Conservation (phyloP, 1,140 invertebrate species). For the Drosophila equinoxialis region DNA sequence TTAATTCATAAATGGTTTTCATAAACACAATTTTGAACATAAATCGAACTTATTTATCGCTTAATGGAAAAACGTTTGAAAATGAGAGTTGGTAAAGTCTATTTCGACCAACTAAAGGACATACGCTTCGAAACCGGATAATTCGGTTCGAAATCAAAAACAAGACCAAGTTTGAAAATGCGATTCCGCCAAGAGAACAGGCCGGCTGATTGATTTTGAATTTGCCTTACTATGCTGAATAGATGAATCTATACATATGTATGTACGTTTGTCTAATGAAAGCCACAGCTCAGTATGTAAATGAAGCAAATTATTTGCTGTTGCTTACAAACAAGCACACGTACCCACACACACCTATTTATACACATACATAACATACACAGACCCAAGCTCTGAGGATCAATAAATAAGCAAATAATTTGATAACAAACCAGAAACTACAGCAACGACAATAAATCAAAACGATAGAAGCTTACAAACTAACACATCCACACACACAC, state of each 20-base stretch:
- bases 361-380: constrained; percentile 15
- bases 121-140: too few species aligned
- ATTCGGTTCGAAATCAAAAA: too few species aligned
- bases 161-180: too few species aligned
- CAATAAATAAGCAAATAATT: constrained; percentile 70
- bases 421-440: constrained; percentile 50
- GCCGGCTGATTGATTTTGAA: not conserved
- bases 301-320: constrained; percentile 44
- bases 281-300: constrained; percentile 28
- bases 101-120: too few species aligned
- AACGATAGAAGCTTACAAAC: constrained; percentile 37
- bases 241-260: not conserved
- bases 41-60: too few species aligned
- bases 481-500: constrained; percentile 13
- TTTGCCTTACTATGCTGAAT: not conserved
- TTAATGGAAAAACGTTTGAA: too few species aligned
- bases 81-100: too few species aligned
- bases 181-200: too few species aligned
- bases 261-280: constrained; percentile 36
- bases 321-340: constrained; percentile 18
- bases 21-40: too few species aligned
- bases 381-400: constrained; percentile 10
- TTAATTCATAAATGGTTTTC: too few species aligned
- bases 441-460: constrained; percentile 47
- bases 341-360: not conserved